These are phyloP conservation scores for Conger conger DNA, from an alignment of 2,113 vertebrate species.

Conservation along the genomic window DNA sequence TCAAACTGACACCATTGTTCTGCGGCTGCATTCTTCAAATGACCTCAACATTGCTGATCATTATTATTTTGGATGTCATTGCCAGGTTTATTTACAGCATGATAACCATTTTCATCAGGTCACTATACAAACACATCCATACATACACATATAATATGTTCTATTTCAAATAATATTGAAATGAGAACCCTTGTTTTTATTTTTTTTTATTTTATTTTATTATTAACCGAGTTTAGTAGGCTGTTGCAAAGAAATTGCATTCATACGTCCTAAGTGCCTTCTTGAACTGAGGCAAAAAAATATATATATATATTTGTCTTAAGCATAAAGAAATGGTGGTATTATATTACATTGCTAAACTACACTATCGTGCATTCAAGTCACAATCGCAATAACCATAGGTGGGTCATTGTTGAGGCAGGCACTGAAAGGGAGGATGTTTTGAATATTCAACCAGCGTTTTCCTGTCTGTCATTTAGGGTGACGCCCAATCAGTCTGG, in stretches of 20 bases:
- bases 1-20: slow-evolving; percentile 57
- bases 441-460: slow-evolving; percentile 43
- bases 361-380: not conserved
- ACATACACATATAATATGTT: no score
- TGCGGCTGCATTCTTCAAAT: slow-evolving; percentile 14
- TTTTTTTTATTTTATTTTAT: no score
- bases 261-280: no score
- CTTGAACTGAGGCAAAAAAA: not conserved
- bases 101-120: no score
- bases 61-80: not conserved
- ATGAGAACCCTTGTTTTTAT: no score
- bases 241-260: no score
- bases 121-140: no score
- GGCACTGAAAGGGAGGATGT: not conserved
- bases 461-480: slow-evolving; percentile 30
- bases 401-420: not conserved
- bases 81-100: no score
- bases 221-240: no score
- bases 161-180: no score
- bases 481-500: slow-evolving; percentile 59
- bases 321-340: no score
- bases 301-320: not conserved
- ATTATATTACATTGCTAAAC: not conserved
- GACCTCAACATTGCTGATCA: slow-evolving; percentile 6
- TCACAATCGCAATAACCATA: not conserved